Evolutionary conservation across 2,888 invertebrate species (phyloP), one percentile per base, ranked within the genome.

Genomic region (Callinectes sapidus): DNA sequence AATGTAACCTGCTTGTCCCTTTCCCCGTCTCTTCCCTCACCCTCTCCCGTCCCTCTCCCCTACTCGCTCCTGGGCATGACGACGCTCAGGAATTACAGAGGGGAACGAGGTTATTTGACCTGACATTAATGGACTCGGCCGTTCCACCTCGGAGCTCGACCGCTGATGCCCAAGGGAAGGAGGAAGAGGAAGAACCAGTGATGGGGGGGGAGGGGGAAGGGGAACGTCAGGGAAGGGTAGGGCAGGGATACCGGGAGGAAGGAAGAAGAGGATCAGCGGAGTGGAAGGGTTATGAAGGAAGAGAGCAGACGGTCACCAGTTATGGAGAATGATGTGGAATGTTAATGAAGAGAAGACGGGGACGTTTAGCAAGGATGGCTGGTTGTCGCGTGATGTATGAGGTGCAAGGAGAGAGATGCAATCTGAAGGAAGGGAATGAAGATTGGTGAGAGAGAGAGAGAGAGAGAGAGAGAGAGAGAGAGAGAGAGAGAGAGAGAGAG

Each of bases 341-440:
- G 87, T 8, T 87, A 87, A 28, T 48, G 55, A 87, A 87, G 87
- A 87, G 48, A 32, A 87, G 87, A 32, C 14, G 14, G 23, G 48
- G 32, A 35, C 39, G 39, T 42, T 8, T 28, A 71, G 28, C 28
- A 32, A n/a, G 32, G 35, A 81, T 81, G 35, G 14, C 16, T 81
- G 18, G 61, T 16, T 81, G 23, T n/a, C 71, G 1, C 6, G 28
- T 32, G 81, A 81, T 81, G 81, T 16, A 81, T 81, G 81, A 71
- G 81, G 35, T 35, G 81, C 13, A 18, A 81, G 81, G 35, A 81
- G 28, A 28, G n/a, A 28, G 32, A n/a, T 35, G 81, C 32, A 81
- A 81, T 71, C 32, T 81, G 10, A 35, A 81, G 32, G 35, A 81
- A 35, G 35, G 35, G 18, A 18, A 61, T 23, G 13, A 85, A 42